phyloP scores from a whole-genome alignment of 2,888 invertebrate species.

The Agrochola litura region DNA sequence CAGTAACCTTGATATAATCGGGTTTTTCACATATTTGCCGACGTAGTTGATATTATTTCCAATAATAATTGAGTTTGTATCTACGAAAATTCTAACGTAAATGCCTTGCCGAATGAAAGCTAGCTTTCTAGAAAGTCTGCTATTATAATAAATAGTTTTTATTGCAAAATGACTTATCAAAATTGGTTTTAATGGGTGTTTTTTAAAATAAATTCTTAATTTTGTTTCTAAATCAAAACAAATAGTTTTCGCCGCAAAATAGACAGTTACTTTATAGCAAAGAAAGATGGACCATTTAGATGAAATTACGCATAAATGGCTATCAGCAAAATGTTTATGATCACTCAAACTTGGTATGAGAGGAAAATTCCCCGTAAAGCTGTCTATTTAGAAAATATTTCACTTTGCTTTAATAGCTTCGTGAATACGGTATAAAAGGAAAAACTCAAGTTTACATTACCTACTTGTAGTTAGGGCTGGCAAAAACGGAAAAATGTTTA shows the following conservation, averaged over 20 bases:
- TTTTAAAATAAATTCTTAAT: neutral
- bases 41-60: neutral
- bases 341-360: conserved; percentile 23
- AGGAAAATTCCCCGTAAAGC: conserved; percentile 30
- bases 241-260: neutral
- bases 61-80: neutral
- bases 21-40: conserved; percentile 35
- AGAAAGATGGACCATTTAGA: neutral
- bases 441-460: conserved; percentile 52
- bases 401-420: conserved; percentile 45
- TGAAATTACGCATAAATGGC: conserved; percentile 17
- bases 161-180: neutral
- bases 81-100: neutral
- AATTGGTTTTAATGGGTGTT: neutral
- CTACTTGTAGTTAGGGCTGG: conserved; percentile 50
- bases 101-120: neutral
- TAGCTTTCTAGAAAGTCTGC: conserved; percentile 10
- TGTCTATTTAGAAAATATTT: conserved; percentile 59
- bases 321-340: conserved; percentile 25
- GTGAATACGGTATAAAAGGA: conserved; percentile 20
- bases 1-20: conserved; percentile 58
- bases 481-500: conserved; percentile 1
- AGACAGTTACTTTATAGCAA: neutral
- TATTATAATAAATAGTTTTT: neutral
- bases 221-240: neutral